Base-by-base conservation (phyloP, 1,140 invertebrate genomes). In the Vollenhovia emeryi region DNA sequence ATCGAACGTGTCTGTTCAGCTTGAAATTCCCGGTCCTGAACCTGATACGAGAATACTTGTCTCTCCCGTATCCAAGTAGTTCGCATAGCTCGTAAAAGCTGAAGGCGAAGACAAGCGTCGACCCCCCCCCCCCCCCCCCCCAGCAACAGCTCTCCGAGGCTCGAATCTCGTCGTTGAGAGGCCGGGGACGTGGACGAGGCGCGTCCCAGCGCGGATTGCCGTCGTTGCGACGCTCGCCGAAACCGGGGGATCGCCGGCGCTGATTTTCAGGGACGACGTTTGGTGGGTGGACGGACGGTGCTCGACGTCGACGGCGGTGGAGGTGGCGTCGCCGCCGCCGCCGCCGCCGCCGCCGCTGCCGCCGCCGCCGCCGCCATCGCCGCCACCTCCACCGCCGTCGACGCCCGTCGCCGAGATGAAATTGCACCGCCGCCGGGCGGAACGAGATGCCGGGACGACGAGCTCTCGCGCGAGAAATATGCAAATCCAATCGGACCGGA, bases 391-490 rank as follows among this genome's bases (percentile, higher is more conserved):
- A 30, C 48, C 69, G 36, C 52, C 85, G 86, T 66, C 60, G 55
- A 27, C 66, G 68, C 36, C 55, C 33, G 45, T 52, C 59, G 43
- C 24, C 71, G 48, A 59, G 30, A 76, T 88, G 87, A 88, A 86
- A 89, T 69, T 75, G 48, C 87, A 88, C 55, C 78, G 78, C 55
- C 87, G 62, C 59, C 62, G 83, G 68, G 78, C 78, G 78, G 48
- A 74, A 55, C 75, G 83, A 66, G 27, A 36, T 73, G 86, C 52
- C 59, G 76, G 69, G 52, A 76, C 64, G 76, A 83, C 75, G 62
- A 76, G 84, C 40, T 71, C 40, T 71, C 78, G 85, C 59, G 68
- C 71, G 69, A 48, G 62, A 85, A 86, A 86, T 86, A 89, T 89
- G 76, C 87, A 64, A 88, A 76, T 86, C 30, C 66, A 33, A 79